Evolutionary conservation across 92 coral and sea anemone species (phyloP), one percentile per base, ranked within the genome.

Genomic region (Porites lobata): DNA sequence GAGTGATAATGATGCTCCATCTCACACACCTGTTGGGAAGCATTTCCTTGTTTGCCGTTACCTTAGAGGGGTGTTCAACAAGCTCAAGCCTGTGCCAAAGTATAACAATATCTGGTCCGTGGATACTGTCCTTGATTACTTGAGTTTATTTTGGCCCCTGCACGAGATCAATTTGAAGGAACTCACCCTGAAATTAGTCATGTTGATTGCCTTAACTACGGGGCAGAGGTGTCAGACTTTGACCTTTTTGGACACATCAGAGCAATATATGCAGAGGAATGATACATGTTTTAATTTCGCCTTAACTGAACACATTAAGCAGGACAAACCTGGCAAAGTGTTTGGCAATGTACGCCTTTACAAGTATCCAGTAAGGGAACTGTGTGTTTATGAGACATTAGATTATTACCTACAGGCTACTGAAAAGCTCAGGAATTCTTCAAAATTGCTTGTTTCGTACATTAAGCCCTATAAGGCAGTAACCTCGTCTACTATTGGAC

Each of bases 211-310:
- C 4, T 57, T 90, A 52, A 78, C 89, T 8, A 90, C 88, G 2
- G 93, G 96, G 14, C 94, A 90, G 73, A 20, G 94, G 15, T 84
- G 90, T 47, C 92, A 93, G 82, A 93, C 96, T 0, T 18, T 90
- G 64, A 65, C 89, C 0, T 72, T 68, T n/a, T 59, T 90, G 64
- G 78, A 50, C n/a, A 54, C 22, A 5, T 0, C 15, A 88, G 53
- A 65, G 5, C 47, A 38, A 38, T 61, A 88, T 50, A 89, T 85
- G 90, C 29, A 29, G 50, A 85, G 19, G 22, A 85, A 57, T 72
- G 52, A 43, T 8, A 29, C 57, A 15, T 91, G 74, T 53, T 89
- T 75, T 63, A 53, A 24, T 69, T 92, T 92, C 75, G 69, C 69
- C 24, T 70, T 87, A 38, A 83, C 92, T 22, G 88, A 54, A 72